phyloP scores from a whole-genome alignment of 2,113 vertebrate species.

The Peucedramus taeniatus region DNA sequence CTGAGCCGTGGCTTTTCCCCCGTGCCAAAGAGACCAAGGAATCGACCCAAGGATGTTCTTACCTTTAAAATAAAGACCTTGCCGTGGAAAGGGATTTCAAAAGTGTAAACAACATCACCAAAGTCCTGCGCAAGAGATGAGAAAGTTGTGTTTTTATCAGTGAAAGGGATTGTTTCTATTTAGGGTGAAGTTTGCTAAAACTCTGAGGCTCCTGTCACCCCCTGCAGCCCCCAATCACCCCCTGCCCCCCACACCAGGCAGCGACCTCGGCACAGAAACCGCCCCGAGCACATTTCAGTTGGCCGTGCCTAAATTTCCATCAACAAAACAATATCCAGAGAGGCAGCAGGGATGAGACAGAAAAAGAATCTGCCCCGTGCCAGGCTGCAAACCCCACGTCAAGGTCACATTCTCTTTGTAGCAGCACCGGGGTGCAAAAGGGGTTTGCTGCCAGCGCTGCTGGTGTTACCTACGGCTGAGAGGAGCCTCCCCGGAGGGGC shows the following conservation, averaged over 20 bases:
- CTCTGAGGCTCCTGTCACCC: neutral
- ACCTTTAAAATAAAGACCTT: conserved; percentile 98
- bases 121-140: conserved; percentile 75
- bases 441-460: conserved; percentile 1
- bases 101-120: conserved; percentile 89
- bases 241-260: neutral
- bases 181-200: neutral
- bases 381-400: conserved; percentile 21
- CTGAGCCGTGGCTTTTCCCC: neutral
- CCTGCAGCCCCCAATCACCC: neutral
- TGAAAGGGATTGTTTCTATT: neutral
- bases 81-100: conserved; percentile 92
- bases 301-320: neutral
- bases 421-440: neutral
- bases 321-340: conserved; percentile 5
- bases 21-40: neutral
- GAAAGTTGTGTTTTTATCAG: neutral
- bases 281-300: neutral
- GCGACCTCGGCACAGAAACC: neutral
- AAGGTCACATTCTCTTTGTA: conserved; percentile 51
- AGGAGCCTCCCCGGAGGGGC: neutral
- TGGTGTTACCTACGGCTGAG: neutral
- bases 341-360: conserved; percentile 26
- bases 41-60: neutral
- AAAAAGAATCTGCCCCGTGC: conserved; percentile 16